Conservation (phyloP, 2,888 invertebrate species). For the Ophioninae sp. region DNA sequence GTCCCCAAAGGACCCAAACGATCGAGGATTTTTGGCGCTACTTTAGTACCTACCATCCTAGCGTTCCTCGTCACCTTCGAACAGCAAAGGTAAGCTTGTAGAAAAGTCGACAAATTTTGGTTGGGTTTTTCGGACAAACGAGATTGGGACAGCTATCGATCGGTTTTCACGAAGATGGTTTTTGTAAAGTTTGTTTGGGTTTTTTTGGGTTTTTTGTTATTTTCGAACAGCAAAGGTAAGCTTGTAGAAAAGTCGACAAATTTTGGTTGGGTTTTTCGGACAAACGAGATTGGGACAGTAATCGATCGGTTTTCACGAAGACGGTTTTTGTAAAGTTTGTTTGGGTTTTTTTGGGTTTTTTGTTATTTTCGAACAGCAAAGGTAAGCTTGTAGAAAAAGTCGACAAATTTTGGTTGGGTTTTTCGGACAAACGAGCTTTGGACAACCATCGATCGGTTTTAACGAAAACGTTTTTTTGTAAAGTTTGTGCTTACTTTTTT, state of each 20-base stretch:
- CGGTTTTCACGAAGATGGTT: too few relatives aligned
- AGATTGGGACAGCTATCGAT: too few relatives aligned
- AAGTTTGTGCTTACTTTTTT: too few relatives aligned
- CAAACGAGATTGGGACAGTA: too few relatives aligned
- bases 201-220: constrained; percentile 71
- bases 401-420: not conserved
- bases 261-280: too few relatives aligned
- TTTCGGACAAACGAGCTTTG: too few relatives aligned
- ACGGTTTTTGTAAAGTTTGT: too few relatives aligned
- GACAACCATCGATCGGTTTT: too few relatives aligned
- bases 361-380: constrained; percentile 72
- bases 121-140: too few relatives aligned
- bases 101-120: not conserved
- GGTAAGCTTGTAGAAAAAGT: constrained; percentile 69
- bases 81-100: constrained; percentile 73
- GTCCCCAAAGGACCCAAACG: constrained; percentile 75
- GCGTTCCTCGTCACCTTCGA: constrained; percentile 72
- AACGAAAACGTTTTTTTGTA: too few relatives aligned
- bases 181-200: too few relatives aligned
- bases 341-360: constrained; percentile 72
- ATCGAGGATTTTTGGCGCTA: constrained; percentile 66
- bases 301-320: too few relatives aligned
- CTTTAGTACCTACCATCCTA: constrained; percentile 69
- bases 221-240: constrained; percentile 76
- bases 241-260: constrained; percentile 21